These are phyloP conservation scores for Antheraea mylitta DNA, from an alignment of 1,140 invertebrate genomes.

Conservation along the genomic window DNA sequence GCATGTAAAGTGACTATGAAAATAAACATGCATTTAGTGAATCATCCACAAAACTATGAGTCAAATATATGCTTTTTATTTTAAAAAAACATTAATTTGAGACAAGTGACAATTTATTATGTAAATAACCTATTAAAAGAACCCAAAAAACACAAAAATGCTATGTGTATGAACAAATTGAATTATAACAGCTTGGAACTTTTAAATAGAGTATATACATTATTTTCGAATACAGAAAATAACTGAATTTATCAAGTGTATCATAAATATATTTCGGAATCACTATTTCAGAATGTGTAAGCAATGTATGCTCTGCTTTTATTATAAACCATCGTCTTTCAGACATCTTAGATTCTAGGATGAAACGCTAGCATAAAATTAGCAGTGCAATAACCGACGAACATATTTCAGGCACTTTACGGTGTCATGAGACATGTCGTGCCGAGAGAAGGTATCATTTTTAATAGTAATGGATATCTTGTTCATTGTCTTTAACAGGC, in stretches of 20 bases:
- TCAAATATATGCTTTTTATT: no score
- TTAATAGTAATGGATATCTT: conserved; percentile 37
- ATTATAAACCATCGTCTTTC: conserved; percentile 23
- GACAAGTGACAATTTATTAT: no score
- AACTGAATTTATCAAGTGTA: conserved; percentile 15
- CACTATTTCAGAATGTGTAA: conserved; percentile 24
- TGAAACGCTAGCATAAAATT: conserved; percentile 42
- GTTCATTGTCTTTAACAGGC: conserved; percentile 52
- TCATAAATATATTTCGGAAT: conserved; percentile 20
- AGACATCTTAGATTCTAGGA: conserved; percentile 34
- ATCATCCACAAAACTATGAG: no score
- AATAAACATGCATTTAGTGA: no score
- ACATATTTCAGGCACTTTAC: conserved; percentile 45
- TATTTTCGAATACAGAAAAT: neutral
- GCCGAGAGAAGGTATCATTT: conserved; percentile 23
- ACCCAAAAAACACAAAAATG: no score
- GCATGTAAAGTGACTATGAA: no score
- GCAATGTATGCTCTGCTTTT: conserved; percentile 29
- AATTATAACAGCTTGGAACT: no score
- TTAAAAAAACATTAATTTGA: no score
- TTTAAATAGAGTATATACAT: no score
- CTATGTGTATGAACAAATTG: no score
- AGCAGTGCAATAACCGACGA: conserved; percentile 39
- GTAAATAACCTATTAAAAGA: no score
- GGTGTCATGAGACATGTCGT: conserved; percentile 26